These are phyloP conservation scores for Paraescarpia echinospica DNA, from an alignment of 1,140 invertebrate species.

Conservation along the genomic window DNA sequence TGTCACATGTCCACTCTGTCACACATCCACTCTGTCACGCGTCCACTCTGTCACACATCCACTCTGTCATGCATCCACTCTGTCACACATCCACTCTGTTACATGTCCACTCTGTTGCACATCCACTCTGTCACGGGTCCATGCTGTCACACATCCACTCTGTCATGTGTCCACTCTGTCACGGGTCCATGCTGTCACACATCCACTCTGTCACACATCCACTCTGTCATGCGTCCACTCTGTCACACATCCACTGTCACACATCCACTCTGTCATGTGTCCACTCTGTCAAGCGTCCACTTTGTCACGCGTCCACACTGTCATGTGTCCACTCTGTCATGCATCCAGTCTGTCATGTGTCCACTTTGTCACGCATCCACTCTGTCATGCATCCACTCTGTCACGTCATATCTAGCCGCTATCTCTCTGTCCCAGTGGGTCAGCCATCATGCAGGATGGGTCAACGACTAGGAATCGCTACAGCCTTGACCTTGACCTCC, in stretches of 20 bases:
- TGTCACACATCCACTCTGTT: too few relatives aligned
- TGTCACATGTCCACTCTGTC: background rate
- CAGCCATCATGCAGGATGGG: slow-evolving; percentile 73
- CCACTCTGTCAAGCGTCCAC: too few relatives aligned
- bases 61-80: too few relatives aligned
- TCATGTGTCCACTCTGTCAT: too few relatives aligned
- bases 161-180: background rate
- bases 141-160: slow-evolving; percentile 9
- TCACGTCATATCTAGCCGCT: background rate
- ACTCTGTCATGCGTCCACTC: too few relatives aligned
- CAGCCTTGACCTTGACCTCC: slow-evolving; percentile 77
- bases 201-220: background rate
- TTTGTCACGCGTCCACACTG: too few relatives aligned
- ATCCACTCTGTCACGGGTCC: slow-evolving; percentile 68
- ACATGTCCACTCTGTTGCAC: background rate
- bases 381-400: background rate
- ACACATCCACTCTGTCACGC: too few relatives aligned
- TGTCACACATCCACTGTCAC: background rate
- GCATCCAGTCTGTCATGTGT: too few relatives aligned
- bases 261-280: too few relatives aligned
- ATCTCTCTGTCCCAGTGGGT: slow-evolving; percentile 56
- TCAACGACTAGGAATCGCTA: slow-evolving; percentile 81
- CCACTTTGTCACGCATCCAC: too few relatives aligned
- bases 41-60: too few relatives aligned
- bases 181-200: background rate